A percentile compares a stretch with the other conserved stretches of the same genome.
phyloP scores from a whole-genome alignment of 2,113 vertebrate genomes.

The Aviceda subcristata region DNA sequence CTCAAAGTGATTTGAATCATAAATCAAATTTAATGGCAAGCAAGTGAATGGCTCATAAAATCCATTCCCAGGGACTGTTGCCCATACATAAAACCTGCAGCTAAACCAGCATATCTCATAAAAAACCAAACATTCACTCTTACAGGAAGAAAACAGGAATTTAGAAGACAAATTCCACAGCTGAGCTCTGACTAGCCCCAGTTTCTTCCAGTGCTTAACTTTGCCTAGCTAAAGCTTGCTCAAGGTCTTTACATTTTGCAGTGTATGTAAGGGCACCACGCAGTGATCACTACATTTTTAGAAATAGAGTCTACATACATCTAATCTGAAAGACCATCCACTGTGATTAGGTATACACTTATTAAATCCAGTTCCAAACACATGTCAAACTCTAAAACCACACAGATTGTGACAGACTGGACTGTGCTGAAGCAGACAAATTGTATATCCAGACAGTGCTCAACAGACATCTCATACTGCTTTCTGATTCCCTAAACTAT shows the following conservation, averaged over 20 bases:
- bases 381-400: background rate
- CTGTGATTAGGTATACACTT: background rate
- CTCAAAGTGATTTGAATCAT: background rate
- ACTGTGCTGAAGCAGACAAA: background rate
- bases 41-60: background rate
- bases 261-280: background rate
- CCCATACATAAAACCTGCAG: background rate
- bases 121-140: background rate
- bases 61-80: background rate
- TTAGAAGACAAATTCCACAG: background rate
- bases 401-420: background rate
- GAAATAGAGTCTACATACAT: background rate
- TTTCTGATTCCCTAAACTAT: background rate
- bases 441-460: background rate
- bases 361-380: background rate
- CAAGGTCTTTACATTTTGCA: background rate
- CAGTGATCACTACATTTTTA: background rate
- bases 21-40: background rate
- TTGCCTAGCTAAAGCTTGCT: background rate
- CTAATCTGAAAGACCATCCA: background rate
- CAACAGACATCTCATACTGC: background rate
- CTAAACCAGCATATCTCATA: background rate
- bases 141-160: background rate
- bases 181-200: background rate
- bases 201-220: background rate